Base-by-base conservation (phyloP, 2,113 vertebrate genomes). In the Mustelus asterias region DNA sequence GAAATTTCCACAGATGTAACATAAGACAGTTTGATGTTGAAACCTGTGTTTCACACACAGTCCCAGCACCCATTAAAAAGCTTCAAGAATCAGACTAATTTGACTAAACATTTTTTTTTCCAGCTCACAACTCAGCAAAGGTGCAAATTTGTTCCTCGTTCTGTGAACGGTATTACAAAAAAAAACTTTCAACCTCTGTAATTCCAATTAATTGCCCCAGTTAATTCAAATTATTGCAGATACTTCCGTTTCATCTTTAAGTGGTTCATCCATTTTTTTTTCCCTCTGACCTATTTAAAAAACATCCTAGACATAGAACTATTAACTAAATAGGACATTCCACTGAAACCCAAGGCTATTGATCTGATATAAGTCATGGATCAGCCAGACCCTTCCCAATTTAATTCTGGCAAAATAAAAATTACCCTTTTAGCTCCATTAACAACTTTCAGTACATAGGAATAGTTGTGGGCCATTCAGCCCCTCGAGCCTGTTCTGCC, bases 151-250 rank as follows among this genome's bases (percentile, higher is more conserved):
- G 60, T 93, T 65, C 58, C 33, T 41, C 7, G 16, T 22, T 20
- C 80, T 65, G 89, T 10, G 60, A 65, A 37, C 14, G 18, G 33
- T 18, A 22, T 2, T 37, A 9, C 33, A 37, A 6, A 76, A 33
- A 33, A n/a, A 63, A 93, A 33, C 37, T 65, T 93, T 65, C 89
- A 67, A 93, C 33, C 6, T 93, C 58, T 37, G 60, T 18, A n/a
- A 37, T 16, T 20, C 89, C 29, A 93, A 37, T 65, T 65, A 65
- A 93, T 93, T 65, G 89, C 89, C 33, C 60, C 89, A 93, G 60
- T 93, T 93, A n/a, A 93, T 93, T 93, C 60, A 93, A 65, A 93
- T 93, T 20, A 93, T 65, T n/a, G n/a, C 11, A 65, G 58, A 33
- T 93, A 16, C n/a, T 65, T 93, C 89, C 89, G 63, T 8, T 93